Evolutionary conservation across 2,797 vertebrate species (phyloP), one percentile per base, ranked within the genome.

Genomic region (Limnodromus scolopaceus): DNA sequence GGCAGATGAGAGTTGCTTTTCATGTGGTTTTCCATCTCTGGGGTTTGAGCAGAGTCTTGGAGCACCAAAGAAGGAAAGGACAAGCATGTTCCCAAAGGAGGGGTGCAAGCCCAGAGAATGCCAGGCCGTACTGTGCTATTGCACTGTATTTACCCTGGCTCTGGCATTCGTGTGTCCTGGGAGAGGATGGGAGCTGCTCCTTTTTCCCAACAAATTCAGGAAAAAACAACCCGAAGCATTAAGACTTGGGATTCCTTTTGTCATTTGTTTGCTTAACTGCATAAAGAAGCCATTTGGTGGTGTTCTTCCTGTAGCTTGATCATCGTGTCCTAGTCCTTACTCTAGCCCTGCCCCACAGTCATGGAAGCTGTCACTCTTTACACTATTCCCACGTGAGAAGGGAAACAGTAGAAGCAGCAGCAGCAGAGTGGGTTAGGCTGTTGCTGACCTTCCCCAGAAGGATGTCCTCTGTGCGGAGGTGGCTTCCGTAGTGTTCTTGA

Each of bases 11-110:
- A 71, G 53, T 79, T 91, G 61, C 83, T 94, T 88, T 95, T 96
- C 69, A 43, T 91, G 84, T 84, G 92, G 87, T 89, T 92, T 92
- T 87, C 61, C 65, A 19, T 77, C 85, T 81, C 32, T 89, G 57
- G 91, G 45, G 77, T 89, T 92, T 3, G 1, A 64, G 51, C 43
- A 63, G 38, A 69, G 48, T 60, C 84, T 74, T 95, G 78, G 79
- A 84, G 64, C 77, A 77, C 72, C 69, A 70, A 80, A 69, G 79
- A 68, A 80, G 43, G 76, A 76, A 91, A 66, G 55, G 78, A 38
- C 36, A 82, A 83, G 38, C 39, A 24, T 41, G 23, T 54, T 94
- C 43, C 60, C 70, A 84, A 51, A 92, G 49, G 69, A 87, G 48
- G 20, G 20, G n/a, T 48, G 41, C 87, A 84, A 70, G 38, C 55